Evolutionary conservation across 2,113 vertebrate genomes (phyloP).

Genomic region (Micronycteris hirsuta): DNA sequence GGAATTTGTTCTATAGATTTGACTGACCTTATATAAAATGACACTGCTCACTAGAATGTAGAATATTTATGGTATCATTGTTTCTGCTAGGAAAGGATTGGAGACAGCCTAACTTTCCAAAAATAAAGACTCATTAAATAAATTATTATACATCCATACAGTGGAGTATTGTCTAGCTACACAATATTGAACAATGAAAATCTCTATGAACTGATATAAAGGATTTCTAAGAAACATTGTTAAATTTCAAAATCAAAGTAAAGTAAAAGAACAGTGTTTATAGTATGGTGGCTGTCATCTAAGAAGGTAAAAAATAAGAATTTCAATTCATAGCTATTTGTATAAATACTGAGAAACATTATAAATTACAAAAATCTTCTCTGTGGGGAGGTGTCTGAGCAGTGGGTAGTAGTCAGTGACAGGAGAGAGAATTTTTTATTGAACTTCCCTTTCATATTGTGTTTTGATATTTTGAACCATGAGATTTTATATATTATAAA

Average conservation of each 20-base stretch:
- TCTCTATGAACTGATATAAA: background rate
- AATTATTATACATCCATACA: background rate
- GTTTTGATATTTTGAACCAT: background rate
- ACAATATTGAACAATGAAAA: background rate
- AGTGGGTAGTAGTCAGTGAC: background rate
- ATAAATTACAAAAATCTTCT: background rate
- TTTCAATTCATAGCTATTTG: background rate
- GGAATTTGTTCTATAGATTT: background rate
- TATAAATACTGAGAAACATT: background rate
- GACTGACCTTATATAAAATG: background rate
- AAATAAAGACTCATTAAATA: constrained; percentile 7
- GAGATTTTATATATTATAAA: background rate
- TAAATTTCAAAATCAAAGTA: constrained; percentile 15
- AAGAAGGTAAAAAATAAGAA: background rate
- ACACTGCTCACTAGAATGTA: background rate
- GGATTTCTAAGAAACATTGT: background rate
- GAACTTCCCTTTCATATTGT: background rate
- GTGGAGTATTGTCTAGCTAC: background rate
- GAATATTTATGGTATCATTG: background rate
- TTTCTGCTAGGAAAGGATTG: constrained; percentile 12
- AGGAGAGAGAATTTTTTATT: background rate
- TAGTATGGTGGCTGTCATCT: background rate
- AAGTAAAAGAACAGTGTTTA: background rate
- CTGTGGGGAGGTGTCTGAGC: background rate
- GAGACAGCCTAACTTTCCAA: background rate